Percentiles rank a stretch among this genome's conserved stretches.
These are phyloP conservation scores for Pentamera pediparva DNA, from an alignment of 53 echinoderm and acorn worm genomes.

Conservation along the genomic window DNA sequence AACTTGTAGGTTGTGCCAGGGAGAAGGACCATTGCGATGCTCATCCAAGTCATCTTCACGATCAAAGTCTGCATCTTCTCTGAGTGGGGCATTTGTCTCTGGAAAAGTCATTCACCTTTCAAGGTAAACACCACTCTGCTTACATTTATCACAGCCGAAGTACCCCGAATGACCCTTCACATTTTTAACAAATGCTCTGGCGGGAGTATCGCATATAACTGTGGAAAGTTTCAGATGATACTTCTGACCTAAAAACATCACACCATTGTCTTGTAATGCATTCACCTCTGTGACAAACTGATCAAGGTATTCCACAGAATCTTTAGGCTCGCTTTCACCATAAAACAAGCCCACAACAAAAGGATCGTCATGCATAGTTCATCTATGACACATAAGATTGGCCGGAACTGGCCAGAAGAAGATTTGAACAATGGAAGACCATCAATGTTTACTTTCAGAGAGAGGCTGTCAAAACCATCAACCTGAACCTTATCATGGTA, in stretches of 20 bases:
- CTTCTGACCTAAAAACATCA: neutral
- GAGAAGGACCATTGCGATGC: neutral
- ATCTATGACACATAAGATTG: constrained; percentile 28
- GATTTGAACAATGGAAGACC: constrained; percentile 47
- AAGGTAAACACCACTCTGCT: constrained; percentile 1
- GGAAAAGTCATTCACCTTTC: constrained; percentile 13
- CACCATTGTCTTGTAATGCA: neutral
- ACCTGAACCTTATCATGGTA: no score
- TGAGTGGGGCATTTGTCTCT: neutral
- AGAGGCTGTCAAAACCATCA: no score
- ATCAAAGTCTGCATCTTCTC: neutral
- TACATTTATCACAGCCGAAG: constrained; percentile 43
- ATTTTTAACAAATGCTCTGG: constrained; percentile 32
- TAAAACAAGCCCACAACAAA: constrained; percentile 4
- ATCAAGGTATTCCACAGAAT: constrained; percentile 10
- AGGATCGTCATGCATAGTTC: neutral
- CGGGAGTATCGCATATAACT: constrained; percentile 53
- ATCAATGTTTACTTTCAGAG: constrained; percentile 47
- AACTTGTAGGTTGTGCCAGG: neutral
- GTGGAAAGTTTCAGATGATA: neutral
- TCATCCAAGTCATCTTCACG: neutral
- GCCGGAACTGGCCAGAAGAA: constrained; percentile 42
- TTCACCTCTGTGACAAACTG: constrained; percentile 6
- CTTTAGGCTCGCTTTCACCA: neutral
- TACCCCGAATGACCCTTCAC: constrained; percentile 46